These are phyloP conservation scores for Sarotherodon lohbergeri DNA, from an alignment of 2,113 vertebrate species.

Conservation along the genomic window DNA sequence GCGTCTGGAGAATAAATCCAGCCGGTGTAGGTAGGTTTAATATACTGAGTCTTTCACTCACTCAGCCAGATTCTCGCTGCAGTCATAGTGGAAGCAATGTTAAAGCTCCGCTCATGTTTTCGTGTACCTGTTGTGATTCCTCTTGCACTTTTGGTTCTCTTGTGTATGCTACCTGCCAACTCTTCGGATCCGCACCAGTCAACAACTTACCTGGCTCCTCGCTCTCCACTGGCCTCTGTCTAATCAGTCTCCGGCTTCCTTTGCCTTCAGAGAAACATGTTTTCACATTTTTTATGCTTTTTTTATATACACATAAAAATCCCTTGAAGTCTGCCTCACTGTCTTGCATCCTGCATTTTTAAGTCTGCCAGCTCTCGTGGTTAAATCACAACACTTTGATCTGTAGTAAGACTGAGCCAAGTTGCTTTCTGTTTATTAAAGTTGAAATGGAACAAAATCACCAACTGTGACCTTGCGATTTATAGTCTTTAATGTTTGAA, in stretches of 20 bases:
- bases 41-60: neutral
- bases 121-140: neutral
- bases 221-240: neutral
- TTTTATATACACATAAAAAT: neutral
- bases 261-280: neutral
- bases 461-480: neutral
- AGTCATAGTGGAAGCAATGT: neutral
- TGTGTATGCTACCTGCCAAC: neutral
- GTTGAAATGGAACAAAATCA: neutral
- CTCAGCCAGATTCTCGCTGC: neutral
- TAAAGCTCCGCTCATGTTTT: neutral
- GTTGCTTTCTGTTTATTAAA: neutral
- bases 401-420: neutral
- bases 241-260: neutral
- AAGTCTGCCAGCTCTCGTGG: neutral
- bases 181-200: neutral
- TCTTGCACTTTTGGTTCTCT: neutral
- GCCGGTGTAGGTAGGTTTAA: neutral
- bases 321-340: neutral
- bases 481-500: neutral
- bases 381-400: neutral
- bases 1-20: neutral
- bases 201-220: neutral
- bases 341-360: neutral
- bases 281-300: neutral